Conservation (phyloP, 2,113 vertebrate species). For the Acanthisitta chloris region DNA sequence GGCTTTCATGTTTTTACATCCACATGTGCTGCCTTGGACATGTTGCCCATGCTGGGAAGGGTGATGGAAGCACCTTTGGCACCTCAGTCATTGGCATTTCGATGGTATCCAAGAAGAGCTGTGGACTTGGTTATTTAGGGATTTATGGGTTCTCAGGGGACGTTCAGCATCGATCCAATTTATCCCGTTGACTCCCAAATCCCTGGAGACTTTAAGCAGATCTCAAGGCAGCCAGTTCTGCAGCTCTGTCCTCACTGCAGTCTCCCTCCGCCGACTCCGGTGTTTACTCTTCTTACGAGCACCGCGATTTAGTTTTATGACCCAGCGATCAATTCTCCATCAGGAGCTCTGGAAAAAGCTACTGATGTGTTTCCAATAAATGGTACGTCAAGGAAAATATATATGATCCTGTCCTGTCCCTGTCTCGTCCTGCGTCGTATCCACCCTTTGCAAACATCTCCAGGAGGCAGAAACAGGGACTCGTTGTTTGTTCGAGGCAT, state of each 20-base stretch:
- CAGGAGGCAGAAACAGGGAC: background rate
- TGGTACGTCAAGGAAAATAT: constrained; percentile 2
- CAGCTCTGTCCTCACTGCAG: background rate
- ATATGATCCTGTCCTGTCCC: background rate
- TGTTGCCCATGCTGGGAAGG: fast-evolving
- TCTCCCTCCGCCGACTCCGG: background rate
- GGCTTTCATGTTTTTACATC: background rate
- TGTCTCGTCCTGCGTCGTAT: fast-evolving
- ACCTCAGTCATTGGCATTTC: background rate
- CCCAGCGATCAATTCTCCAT: constrained; percentile 61
- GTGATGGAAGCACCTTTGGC: background rate
- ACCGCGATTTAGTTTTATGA: constrained; percentile 60
- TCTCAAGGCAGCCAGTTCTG: background rate
- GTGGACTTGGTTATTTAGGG: background rate
- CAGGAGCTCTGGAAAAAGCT: constrained; percentile 38
- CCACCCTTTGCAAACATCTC: background rate
- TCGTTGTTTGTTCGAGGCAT: background rate
- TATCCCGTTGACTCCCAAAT: background rate
- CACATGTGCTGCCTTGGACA: background rate
- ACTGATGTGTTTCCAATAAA: constrained; percentile 58
- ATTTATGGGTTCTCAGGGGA: background rate
- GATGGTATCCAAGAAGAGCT: background rate
- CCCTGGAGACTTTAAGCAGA: background rate
- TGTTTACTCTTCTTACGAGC: constrained; percentile 32
- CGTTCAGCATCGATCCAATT: constrained; percentile 13